A percentile compares a stretch with the other conserved stretches of the same genome.
phyloP scores from a whole-genome alignment of 2,797 vertebrate species.

The Gymnoscopelus braueri region DNA sequence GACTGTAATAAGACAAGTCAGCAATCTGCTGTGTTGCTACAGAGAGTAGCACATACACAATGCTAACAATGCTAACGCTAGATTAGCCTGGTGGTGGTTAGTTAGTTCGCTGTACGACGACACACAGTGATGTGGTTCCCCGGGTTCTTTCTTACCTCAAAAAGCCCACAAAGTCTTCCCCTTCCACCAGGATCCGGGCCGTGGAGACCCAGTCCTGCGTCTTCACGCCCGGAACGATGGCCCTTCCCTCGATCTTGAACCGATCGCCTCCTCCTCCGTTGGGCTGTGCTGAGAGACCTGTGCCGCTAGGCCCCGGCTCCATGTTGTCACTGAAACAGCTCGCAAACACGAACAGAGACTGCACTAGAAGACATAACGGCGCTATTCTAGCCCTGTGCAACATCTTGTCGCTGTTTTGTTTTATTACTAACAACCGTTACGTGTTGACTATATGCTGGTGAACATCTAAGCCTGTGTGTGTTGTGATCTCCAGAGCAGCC shows the following conservation, averaged over 20 bases:
- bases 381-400: constrained; percentile 2
- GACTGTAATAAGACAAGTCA: too few species aligned
- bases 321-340: constrained; percentile 75
- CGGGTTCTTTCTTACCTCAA: constrained; percentile 82
- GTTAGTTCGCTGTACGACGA: neutral
- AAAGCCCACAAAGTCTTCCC: constrained; percentile 92
- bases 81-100: neutral
- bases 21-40: constrained; percentile 1
- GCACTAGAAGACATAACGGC: constrained; percentile 56
- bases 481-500: constrained; percentile 1
- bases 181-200: constrained; percentile 90
- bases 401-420: constrained; percentile 19
- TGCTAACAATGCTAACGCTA: neutral
- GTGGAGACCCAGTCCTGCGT: constrained; percentile 94
- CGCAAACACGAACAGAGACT: constrained; percentile 56
- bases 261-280: constrained; percentile 79
- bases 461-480: constrained; percentile 8
- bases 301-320: constrained; percentile 76
- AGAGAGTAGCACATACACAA: too few species aligned
- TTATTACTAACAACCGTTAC: neutral
- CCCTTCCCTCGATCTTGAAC: constrained; percentile 94
- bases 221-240: constrained; percentile 90
- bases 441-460: neutral
- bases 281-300: constrained; percentile 50
- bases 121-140: neutral